Evolutionary conservation across 2,113 vertebrate species (phyloP).

Genomic region (Hydrochoerus hydrochaeris): DNA sequence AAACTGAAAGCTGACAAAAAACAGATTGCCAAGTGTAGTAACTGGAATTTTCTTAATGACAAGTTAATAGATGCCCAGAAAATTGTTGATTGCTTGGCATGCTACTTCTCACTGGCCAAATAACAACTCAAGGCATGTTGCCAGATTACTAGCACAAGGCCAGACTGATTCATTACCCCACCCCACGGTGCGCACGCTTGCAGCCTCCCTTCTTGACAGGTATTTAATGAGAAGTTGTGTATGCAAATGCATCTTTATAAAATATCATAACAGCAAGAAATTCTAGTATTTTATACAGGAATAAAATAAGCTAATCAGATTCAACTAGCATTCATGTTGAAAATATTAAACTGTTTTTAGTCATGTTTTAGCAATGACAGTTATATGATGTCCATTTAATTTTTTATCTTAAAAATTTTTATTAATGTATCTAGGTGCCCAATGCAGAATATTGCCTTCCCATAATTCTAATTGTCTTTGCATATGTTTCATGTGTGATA

Average conservation of each 20-base stretch:
- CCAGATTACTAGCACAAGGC: slow-evolving; percentile 56
- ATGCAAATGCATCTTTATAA: slow-evolving; percentile 37
- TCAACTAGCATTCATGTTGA: neutral
- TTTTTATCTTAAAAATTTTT: slow-evolving; percentile 62
- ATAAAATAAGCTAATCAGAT: neutral
- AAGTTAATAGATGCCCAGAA: slow-evolving; percentile 64
- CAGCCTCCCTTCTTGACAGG: neutral
- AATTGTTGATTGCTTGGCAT: slow-evolving; percentile 57
- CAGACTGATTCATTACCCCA: neutral
- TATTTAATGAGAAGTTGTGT: slow-evolving; percentile 42
- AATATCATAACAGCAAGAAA: neutral
- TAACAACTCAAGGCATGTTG: slow-evolving; percentile 22
- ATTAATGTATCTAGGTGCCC: neutral
- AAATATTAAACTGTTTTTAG: neutral
- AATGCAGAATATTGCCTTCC: neutral
- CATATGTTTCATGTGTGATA: neutral
- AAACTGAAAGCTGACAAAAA: slow-evolving; percentile 47
- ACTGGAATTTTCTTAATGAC: slow-evolving; percentile 72
- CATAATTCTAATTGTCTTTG: slow-evolving; percentile 56
- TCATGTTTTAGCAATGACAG: slow-evolving; percentile 40
- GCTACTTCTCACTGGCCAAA: neutral
- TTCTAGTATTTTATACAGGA: neutral
- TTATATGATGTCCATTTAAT: neutral
- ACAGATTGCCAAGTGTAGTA: slow-evolving; percentile 60
- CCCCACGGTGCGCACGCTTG: neutral